Evolutionary conservation across 2,888 invertebrate species (phyloP).

Genomic region (Empis livida): DNA sequence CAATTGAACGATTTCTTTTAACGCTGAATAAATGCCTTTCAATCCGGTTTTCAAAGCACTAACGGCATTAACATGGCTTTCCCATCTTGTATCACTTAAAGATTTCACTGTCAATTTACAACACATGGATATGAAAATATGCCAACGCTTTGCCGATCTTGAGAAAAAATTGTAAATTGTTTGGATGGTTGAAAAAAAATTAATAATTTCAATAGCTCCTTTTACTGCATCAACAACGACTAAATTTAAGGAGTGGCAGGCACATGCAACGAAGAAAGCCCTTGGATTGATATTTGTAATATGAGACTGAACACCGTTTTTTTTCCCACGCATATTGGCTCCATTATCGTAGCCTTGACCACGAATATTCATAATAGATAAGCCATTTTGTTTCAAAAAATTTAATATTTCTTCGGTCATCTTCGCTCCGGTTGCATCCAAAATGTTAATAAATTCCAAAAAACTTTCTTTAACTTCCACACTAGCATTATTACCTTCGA

Average conservation of each 20-base stretch:
- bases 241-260: slow-evolving; percentile 2
- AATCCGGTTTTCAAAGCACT: background rate
- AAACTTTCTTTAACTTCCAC: background rate
- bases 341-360: background rate
- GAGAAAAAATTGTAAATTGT: slow-evolving; percentile 8
- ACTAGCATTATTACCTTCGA: background rate
- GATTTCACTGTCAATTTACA: background rate
- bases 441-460: background rate
- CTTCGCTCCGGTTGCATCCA: background rate
- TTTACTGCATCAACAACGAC: too few relatives aligned
- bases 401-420: background rate
- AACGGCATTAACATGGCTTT: too few relatives aligned
- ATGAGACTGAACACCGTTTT: background rate
- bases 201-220: too few relatives aligned
- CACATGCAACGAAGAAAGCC: slow-evolving; percentile 6
- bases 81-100: background rate
- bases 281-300: too few relatives aligned
- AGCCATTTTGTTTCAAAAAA: slow-evolving; percentile 4
- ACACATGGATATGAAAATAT: background rate
- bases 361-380: slow-evolving; percentile 6
- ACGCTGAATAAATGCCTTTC: background rate
- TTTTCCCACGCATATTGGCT: background rate
- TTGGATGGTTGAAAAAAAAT: slow-evolving; percentile 7
- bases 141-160: slow-evolving; percentile 4
- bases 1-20: background rate